Conservation (phyloP, 1,140 invertebrate genomes). For the Belonocnema kinseyi region DNA sequence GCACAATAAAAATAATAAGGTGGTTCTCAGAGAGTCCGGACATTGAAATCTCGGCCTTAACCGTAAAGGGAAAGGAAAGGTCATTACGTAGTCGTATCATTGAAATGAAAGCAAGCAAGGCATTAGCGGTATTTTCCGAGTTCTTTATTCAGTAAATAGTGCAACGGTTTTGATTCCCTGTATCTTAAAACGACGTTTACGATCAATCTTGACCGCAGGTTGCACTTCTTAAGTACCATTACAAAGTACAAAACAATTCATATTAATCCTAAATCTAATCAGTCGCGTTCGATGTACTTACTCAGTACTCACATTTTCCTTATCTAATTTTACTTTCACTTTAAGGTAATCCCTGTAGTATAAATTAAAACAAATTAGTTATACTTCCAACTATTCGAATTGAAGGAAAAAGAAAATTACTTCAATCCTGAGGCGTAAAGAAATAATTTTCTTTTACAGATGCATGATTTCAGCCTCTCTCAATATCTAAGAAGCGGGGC, state of each 20-base stretch:
- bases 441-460: too few species aligned
- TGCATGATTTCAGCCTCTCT: too few species aligned
- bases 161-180: conserved; percentile 7
- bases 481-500: too few species aligned
- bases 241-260: conserved; percentile 41
- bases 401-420: too few species aligned
- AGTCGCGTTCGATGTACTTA: conserved; percentile 18
- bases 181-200: conserved; percentile 18
- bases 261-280: conserved; percentile 35
- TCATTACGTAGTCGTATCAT: conserved; percentile 9
- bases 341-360: too few species aligned
- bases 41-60: conserved; percentile 28
- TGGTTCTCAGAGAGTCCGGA: conserved; percentile 3
- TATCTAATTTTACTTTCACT: too few species aligned
- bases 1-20: background rate
- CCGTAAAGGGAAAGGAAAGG: conserved; percentile 29
- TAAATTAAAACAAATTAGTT: too few species aligned
- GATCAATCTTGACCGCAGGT: conserved; percentile 11
- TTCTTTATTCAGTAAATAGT: conserved; percentile 30
- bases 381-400: too few species aligned
- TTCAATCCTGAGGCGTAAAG: too few species aligned
- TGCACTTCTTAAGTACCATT: conserved; percentile 39
- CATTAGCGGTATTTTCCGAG: conserved; percentile 28
- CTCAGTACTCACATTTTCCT: background rate
- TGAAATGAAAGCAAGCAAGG: conserved; percentile 26